These are phyloP conservation scores for Leptoteleia sp. DNA, from an alignment of 1,140 invertebrate genomes.

Conservation along the genomic window DNA sequence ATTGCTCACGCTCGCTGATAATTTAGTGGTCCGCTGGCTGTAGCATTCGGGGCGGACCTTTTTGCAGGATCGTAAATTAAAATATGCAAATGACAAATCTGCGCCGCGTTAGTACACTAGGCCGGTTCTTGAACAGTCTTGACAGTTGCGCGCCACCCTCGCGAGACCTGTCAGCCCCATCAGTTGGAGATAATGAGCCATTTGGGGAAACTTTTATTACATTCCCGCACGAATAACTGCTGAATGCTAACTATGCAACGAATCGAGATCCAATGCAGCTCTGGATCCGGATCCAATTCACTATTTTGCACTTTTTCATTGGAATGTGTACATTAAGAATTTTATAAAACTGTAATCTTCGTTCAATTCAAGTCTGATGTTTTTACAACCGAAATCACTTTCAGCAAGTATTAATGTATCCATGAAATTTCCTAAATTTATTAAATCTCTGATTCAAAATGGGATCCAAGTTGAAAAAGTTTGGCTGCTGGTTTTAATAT, in stretches of 20 bases:
- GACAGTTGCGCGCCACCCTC: slow-evolving; percentile 46
- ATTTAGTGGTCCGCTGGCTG: slow-evolving; percentile 12
- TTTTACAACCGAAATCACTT: too few species aligned
- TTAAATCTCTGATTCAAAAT: too few species aligned
- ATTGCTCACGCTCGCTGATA: slow-evolving; percentile 9
- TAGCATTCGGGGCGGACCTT: slow-evolving; percentile 48
- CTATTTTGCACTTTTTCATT: too few species aligned
- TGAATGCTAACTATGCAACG: neutral
- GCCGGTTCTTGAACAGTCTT: slow-evolving; percentile 44
- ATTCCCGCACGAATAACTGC: slow-evolving; percentile 3
- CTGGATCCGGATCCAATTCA: neutral
- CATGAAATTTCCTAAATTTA: too few species aligned
- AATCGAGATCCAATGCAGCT: neutral
- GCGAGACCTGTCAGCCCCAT: slow-evolving; percentile 43
- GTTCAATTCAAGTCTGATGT: too few species aligned
- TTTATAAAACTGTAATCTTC: too few species aligned
- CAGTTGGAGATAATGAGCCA: slow-evolving; percentile 21
- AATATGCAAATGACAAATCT: slow-evolving; percentile 72
- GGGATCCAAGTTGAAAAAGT: too few species aligned
- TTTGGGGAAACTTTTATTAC: slow-evolving; percentile 15
- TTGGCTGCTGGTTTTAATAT: too few species aligned
- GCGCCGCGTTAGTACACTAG: slow-evolving; percentile 9
- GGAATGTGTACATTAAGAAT: too few species aligned
- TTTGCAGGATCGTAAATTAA: slow-evolving; percentile 69
- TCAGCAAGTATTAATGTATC: too few species aligned